Conservation (phyloP, 2,888 invertebrate genomes). For the Phaedon cochleariae region DNA sequence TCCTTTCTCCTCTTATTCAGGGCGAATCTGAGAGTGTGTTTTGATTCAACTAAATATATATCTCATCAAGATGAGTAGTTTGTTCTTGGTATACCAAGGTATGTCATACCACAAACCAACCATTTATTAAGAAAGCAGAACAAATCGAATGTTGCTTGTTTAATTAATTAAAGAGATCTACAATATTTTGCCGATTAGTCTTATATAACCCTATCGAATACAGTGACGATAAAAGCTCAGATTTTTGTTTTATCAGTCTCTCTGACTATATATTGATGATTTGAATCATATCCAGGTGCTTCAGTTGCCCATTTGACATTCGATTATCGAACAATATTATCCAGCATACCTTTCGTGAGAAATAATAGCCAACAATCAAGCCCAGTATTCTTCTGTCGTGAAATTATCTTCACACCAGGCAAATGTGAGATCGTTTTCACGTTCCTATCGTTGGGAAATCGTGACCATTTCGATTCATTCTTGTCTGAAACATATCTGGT, state of each 20-base stretch:
- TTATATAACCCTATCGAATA: conserved; percentile 22
- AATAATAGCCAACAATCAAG: conserved; percentile 27
- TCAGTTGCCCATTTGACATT: conserved; percentile 6
- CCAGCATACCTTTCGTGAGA: conserved; percentile 14
- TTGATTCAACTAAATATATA: too few species aligned
- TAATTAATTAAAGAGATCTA: too few species aligned
- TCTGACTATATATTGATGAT: conserved; percentile 17
- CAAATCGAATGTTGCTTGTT: too few species aligned
- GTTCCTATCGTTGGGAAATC: neutral
- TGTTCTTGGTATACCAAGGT: too few species aligned
- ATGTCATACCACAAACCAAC: too few species aligned
- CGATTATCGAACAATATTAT: conserved; percentile 20
- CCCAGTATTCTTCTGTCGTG: conserved; percentile 11
- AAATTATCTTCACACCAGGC: conserved; percentile 18
- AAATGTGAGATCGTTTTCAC: conserved; percentile 18
- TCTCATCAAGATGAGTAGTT: too few species aligned
- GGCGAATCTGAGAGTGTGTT: too few species aligned
- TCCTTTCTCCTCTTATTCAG: too few species aligned
- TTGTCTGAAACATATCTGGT: conserved; percentile 19
- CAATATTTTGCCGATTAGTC: conserved; percentile 15
- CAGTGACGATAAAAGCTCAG: conserved; percentile 20
- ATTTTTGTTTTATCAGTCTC: conserved; percentile 16
- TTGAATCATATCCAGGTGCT: conserved; percentile 4
- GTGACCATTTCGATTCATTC: conserved; percentile 14
- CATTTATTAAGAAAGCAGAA: too few species aligned